These are phyloP conservation scores for Clepsis dumicolana DNA, from an alignment of 2,888 invertebrate species.

Conservation along the genomic window DNA sequence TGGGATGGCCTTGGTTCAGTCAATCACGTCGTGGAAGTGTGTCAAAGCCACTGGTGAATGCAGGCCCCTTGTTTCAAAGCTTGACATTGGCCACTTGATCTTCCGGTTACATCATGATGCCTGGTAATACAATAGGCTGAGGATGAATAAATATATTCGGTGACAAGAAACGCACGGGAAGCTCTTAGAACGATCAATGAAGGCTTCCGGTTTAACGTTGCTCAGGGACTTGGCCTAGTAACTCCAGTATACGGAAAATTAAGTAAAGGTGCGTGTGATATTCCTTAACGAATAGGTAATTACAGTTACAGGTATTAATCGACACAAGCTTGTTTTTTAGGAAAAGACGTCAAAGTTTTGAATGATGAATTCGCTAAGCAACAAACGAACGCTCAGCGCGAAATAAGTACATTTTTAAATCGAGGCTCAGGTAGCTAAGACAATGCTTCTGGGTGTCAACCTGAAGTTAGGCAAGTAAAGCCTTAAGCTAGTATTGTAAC, in stretches of 20 bases:
- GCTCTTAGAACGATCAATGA: conserved; percentile 31
- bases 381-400: background rate
- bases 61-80: conserved; percentile 49
- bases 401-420: background rate
- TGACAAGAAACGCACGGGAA: conserved; percentile 38
- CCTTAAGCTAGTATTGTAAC: conserved; percentile 48
- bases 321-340: background rate
- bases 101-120: conserved; percentile 57
- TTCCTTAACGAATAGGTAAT: background rate
- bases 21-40: conserved; percentile 35
- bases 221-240: conserved; percentile 30
- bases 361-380: background rate
- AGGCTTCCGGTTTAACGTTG: conserved; percentile 32
- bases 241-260: conserved; percentile 13
- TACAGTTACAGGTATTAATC: background rate
- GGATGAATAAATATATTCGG: conserved; percentile 43
- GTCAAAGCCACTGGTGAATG: conserved; percentile 41
- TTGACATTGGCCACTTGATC: conserved; percentile 65
- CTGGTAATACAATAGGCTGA: conserved; percentile 44
- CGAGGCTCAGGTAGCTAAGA: background rate
- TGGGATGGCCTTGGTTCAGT: conserved; percentile 27
- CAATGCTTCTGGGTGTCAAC: conserved; percentile 3
- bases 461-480: conserved; percentile 16
- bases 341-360: background rate
- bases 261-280: background rate